Evolutionary conservation across 2,797 vertebrate species (phyloP), one percentile per base, ranked within the genome.

Genomic region (Tympanoctomys barrerae): DNA sequence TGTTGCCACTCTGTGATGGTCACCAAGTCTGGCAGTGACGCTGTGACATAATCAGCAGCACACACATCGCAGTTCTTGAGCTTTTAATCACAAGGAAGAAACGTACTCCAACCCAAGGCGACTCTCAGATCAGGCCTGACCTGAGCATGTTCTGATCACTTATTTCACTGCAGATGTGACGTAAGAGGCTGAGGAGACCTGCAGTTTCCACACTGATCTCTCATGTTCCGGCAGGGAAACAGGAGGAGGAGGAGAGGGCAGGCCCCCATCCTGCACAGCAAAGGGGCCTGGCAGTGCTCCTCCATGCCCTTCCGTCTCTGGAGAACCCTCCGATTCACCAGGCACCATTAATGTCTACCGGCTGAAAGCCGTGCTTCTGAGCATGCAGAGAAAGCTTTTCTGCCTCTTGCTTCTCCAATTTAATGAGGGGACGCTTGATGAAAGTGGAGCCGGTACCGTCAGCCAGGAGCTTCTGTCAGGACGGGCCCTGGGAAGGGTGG

Each of bases 251-350:
- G 16, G 33, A 31, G 75, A 52, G 28, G 28, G 49, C 46, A 19
- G 28, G 16, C 46, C 46, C 24, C 5, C 14, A 7, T 68, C 90
- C 68, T 52, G 12, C 12, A 19, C 0, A 39, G 16, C 36, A 28
- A 9, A 86, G 28, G 46, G 54, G 22, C 12, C 33, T 5, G 4
- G 16, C 42, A 1, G 21, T 2, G 7, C 22, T 33, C 33, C 24
- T 7, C 71, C 26, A 0, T 0, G 12, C 12, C 28, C n/a, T 57
- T 52, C 14, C 19, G 0, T 24, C 22, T 54, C 59, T 46, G 61
- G 18, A 8, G 1, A 2, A 13, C 52, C 36, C 46, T 83, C 87
- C 59, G 46, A 1, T 19, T 78, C 86, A 16, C 62, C 26, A 42
- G 57, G 31, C 26, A 59, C 36, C 57, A 11, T 4, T 26, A 6